phyloP scores from a whole-genome alignment of 2,888 invertebrate species.

The Trichopria drosophilae region DNA sequence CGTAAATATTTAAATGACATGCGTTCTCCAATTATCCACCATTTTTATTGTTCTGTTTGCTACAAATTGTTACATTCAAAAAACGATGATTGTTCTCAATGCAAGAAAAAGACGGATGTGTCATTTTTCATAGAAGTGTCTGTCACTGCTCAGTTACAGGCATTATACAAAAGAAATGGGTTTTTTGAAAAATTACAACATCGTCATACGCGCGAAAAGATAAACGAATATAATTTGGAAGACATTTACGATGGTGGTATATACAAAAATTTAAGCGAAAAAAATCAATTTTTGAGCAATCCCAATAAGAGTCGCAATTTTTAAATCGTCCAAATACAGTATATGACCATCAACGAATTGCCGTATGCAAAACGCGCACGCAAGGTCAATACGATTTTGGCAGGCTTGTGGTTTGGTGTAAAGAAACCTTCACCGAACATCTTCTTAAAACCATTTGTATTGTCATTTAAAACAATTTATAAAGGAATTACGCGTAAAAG shows the following conservation, averaged over 20 bases:
- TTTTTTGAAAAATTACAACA: too few relatives aligned
- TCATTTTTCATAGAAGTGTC: too few relatives aligned
- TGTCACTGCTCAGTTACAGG: too few relatives aligned
- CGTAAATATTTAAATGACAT: too few relatives aligned
- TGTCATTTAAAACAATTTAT: conserved; percentile 7
- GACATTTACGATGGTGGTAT: conserved; percentile 33
- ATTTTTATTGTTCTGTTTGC: too few relatives aligned
- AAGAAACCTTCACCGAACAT: conserved; percentile 4
- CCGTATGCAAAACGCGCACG: conserved; percentile 4
- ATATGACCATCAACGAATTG: conserved; percentile 27
- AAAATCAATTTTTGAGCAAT: conserved; percentile 19
- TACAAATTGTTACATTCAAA: too few relatives aligned
- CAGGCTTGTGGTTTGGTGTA: conserved; percentile 5
- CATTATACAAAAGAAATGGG: too few relatives aligned
- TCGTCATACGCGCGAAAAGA: too few relatives aligned
- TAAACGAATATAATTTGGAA: conserved; percentile 25
- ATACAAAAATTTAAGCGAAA: conserved; percentile 19
- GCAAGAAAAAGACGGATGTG: too few relatives aligned
- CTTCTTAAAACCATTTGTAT: conserved; percentile 4
- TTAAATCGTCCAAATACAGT: conserved; percentile 26
- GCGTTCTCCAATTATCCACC: too few relatives aligned
- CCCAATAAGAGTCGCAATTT: conserved; percentile 26
- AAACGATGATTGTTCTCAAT: too few relatives aligned
- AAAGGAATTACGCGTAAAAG: not conserved
- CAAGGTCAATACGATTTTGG: conserved; percentile 12